These are phyloP conservation scores for Myxocyprinus asiaticus DNA, from an alignment of 2,113 vertebrate species.

Conservation along the genomic window DNA sequence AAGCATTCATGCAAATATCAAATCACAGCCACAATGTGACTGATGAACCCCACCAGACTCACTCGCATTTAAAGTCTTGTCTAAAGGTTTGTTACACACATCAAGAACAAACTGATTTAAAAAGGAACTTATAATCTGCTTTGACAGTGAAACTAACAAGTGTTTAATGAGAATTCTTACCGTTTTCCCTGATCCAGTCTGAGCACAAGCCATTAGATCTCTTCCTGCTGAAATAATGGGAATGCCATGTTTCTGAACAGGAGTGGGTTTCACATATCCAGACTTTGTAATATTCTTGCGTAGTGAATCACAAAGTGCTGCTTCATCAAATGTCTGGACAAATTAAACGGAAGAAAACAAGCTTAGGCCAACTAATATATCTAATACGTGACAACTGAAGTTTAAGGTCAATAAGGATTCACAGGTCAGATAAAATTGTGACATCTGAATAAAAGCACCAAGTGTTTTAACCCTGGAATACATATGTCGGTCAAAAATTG, in stretches of 20 bases:
- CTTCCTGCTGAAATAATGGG: constrained; percentile 85
- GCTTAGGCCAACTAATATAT: too few species aligned
- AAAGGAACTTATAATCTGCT: too few species aligned
- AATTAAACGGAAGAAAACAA: background rate
- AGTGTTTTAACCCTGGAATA: too few species aligned
- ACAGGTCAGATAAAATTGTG: too few species aligned
- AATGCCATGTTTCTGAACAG: constrained; percentile 94
- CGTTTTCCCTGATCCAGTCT: constrained; percentile 97
- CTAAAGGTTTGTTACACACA: background rate
- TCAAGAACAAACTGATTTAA: background rate
- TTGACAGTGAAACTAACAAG: background rate
- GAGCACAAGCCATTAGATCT: constrained; percentile 97
- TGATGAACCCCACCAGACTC: too few species aligned
- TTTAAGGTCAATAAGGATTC: too few species aligned
- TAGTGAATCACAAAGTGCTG: constrained; percentile 80
- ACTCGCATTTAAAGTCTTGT: too few species aligned
- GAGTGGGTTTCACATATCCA: constrained; percentile 90
- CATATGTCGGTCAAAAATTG: too few species aligned
- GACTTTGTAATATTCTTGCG: constrained; percentile 81
- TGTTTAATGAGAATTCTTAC: constrained; percentile 50
- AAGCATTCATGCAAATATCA: background rate
- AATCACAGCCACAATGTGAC: background rate
- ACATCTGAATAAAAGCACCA: too few species aligned
- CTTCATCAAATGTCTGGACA: constrained; percentile 84
- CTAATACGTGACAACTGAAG: too few species aligned